Evolutionary conservation across 2,888 invertebrate genomes (phyloP), one percentile per base, ranked within the genome.

Genomic region (Laothoe populi): DNA sequence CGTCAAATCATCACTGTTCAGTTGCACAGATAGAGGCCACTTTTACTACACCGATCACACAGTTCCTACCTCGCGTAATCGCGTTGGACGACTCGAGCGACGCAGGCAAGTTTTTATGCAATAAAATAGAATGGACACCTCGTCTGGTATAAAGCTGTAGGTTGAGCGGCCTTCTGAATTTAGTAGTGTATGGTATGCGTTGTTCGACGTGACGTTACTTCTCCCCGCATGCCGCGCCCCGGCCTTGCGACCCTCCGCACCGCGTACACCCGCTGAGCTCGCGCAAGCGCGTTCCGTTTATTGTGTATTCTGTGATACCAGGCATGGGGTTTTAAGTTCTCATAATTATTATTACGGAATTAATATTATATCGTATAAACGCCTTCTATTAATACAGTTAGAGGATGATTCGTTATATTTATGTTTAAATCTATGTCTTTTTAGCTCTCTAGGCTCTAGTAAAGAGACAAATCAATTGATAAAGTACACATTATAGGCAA

Each of bases 121-220:
- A 68, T 71, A 60, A 62, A 81, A 73, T 81, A 58, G 35, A 66
- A 76, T 73, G 66, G 68, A 62, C 64, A 66, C 65, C 68, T 60
- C 65, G 63, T 46, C 64, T 64, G 68, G 65, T 66, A 60, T 60
- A 48, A 59, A 35, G 60, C 59, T 61, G 71, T 70, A 66, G 59
- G 60, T 58, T 60, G 48, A 61, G 68, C 64, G 67, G 67, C 62
- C 83, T 84, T 76, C 75, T 83, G 67, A 80, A 89, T 81, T 87
- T 84, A 70, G 86, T 71, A 76, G 88, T 66, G 73, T 91, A 80
- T 77, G 68, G 77, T 75, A 82, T 87, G 86, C 87, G 90, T 90
- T 89, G 89, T 91, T 90, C 90, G 89, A 87, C 86, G 84, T 91
- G 90, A 91, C 88, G 88, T 90, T 82, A 81, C 84, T 84, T 73